A percentile compares a stretch with the other conserved stretches of the same genome.
Evolutionary conservation across 37 sponge, comb jelly and placozoan genomes (phyloP).

Genomic region (Theonella swinhoei): DNA sequence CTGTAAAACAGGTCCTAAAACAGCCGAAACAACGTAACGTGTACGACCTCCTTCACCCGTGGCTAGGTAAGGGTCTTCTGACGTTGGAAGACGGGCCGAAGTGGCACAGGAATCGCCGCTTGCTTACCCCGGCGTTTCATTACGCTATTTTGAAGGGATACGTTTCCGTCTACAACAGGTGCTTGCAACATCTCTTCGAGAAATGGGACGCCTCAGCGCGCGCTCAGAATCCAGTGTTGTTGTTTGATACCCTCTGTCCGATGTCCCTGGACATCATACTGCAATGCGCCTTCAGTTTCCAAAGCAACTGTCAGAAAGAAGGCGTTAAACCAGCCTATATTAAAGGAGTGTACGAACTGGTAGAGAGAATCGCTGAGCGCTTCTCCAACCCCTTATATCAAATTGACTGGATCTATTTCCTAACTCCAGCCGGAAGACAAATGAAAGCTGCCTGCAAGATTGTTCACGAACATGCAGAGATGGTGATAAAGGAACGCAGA

Average conservation of each 20-base stretch:
- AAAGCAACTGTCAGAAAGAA: constrained; percentile 42
- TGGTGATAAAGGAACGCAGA: constrained; percentile 28
- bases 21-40: constrained; percentile 3
- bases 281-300: constrained; percentile 35
- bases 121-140: constrained; percentile 79
- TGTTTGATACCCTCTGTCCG: constrained; percentile 13
- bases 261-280: constrained; percentile 46
- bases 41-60: background rate
- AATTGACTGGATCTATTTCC: constrained; percentile 11
- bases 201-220: background rate
- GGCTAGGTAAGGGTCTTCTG: constrained; percentile 44
- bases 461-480: constrained; percentile 48
- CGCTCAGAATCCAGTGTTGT: background rate
- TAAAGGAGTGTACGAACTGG: constrained; percentile 28
- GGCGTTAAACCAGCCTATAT: constrained; percentile 9
- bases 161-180: constrained; percentile 47
- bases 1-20: constrained; percentile 19
- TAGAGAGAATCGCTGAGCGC: constrained; percentile 1
- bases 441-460: constrained; percentile 23
- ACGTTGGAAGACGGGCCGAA: constrained; percentile 46
- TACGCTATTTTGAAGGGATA: constrained; percentile 66
- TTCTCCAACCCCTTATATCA: constrained; percentile 19
- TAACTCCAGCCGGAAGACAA: constrained; percentile 30
- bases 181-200: constrained; percentile 23
- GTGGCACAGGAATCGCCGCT: constrained; percentile 61